Evolutionary conservation across 2,113 vertebrate genomes (phyloP).

Genomic region (Carassius gibelio): DNA sequence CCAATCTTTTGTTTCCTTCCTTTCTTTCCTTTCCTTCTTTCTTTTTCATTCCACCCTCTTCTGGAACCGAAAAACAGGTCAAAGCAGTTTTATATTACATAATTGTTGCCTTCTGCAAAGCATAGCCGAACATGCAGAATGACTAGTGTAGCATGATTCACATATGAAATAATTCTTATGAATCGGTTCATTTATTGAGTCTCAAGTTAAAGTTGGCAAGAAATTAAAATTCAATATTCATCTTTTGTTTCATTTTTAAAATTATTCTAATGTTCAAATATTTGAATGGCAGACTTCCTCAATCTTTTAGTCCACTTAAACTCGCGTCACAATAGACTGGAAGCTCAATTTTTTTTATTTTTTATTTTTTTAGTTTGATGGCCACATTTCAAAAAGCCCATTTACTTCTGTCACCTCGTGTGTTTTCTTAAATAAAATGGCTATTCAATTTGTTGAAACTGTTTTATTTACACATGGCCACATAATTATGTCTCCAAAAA

Average conservation of each 20-base stretch:
- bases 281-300: not conserved
- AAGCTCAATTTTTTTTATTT: not conserved
- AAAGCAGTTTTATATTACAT: slow-evolving; percentile 3
- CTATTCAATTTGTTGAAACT: too few species aligned
- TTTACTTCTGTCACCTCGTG: too few species aligned
- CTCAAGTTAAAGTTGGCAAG: not conserved
- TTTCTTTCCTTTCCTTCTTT: not conserved
- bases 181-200: not conserved
- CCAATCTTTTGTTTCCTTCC: not conserved
- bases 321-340: not conserved
- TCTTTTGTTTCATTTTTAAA: not conserved
- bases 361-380: not conserved
- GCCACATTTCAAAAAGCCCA: not conserved
- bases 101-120: slow-evolving; percentile 14
- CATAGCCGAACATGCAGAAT: not conserved
- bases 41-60: not conserved
- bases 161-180: not conserved
- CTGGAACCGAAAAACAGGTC: not conserved
- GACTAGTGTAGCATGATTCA: not conserved
- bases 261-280: not conserved
- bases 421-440: too few species aligned
- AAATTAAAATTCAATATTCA: not conserved
- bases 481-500: too few species aligned
- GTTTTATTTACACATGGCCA: too few species aligned
- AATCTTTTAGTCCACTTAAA: not conserved